Base-by-base conservation (phyloP, 2,797 vertebrate genomes). In the Thalassophryne amazonica region DNA sequence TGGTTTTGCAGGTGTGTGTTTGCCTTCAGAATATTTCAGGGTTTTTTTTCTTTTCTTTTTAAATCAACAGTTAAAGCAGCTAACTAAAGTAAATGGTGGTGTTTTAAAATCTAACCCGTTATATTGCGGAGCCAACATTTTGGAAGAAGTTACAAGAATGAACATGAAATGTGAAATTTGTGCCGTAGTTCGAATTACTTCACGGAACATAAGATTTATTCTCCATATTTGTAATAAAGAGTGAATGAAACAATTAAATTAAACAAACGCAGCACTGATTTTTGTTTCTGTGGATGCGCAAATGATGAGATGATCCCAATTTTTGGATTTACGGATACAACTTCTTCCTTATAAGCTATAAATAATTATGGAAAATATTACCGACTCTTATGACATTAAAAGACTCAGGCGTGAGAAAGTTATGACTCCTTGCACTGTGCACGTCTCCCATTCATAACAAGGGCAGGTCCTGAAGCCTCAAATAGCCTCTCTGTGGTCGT, bases 351-450 rank as follows among this genome's bases (percentile, higher is more conserved):
- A n/a, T n/a, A n/a, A n/a, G n/a, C n/a, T n/a, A n/a, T n/a, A n/a
- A n/a, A n/a, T n/a, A n/a, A n/a, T n/a, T n/a, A n/a, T n/a, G n/a
- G n/a, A n/a, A n/a, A n/a, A n/a, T n/a, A n/a, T n/a, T n/a, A n/a
- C n/a, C n/a, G n/a, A n/a, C n/a, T n/a, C 45, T 74, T 61, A 60
- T 62, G 70, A 48, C 46, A 80, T 73, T 84, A 73, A 77, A 76
- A 73, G 36, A 55, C 45, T 56, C 51, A 36, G 57, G 47, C 50
- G 40, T 61, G 35, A 51, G 57, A 58, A 25, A 74, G 51, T 51
- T 55, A 55, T 73, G 85, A 75, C 87, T 82, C 70, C 76, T 81
- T 73, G 65, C 85, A 75, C 78, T 77, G 83, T 81, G 68, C 74
- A 70, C 80, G 60, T 50, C 21, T 83, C 73, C 70, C 69, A 79